Base-by-base conservation (phyloP, 2,888 invertebrate genomes). In the Biston betularia region DNA sequence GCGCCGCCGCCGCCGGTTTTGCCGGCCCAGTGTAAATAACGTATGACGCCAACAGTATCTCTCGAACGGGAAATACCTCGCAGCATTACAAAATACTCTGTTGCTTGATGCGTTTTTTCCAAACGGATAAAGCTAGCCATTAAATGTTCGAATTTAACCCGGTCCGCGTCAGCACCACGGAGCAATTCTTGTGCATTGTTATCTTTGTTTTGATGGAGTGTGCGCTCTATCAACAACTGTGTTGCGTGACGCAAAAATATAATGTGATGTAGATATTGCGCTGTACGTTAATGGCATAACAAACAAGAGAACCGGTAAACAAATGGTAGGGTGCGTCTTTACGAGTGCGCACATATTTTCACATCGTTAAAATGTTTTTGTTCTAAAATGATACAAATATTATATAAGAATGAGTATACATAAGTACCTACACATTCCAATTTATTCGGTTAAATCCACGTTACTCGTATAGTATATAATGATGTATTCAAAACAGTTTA, bases 61-160 rank as follows among this genome's bases (percentile, higher is more conserved):
- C 52, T 57, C 35, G n/a, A 56, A 70, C 66, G 88, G 90, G 90
- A 83, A 90, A 88, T 88, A 88, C 90, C 88, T 77, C 81, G 52
- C 75, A 86, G 87, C 86, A 88, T 73, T 57, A 52, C 35, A 49
- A 40, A 48, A 57, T 42, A 40, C 10, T 45, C 62, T 69, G 73
- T 56, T 59, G 48, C 64, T 44, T 33, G 56, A 60, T 56, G 33
- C 49, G 50, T 67, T 68, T 65, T 65, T 35, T 56, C 63, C 65
- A 50, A 42, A 38, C 9, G 15, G 46, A 48, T 11, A 35, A 35
- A 35, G 8, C 11, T 14, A 46, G 4, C 11, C 0, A 42, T 54
- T 54, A 54, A 1, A 24, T 2, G 24, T 24, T 24, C 24, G 11
- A 34, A 34, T 12, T 49, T 33, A 49, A 12, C n/a, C 10, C 1